Conservation (phyloP, 2,888 invertebrate genomes). For the Eutolmus rufibarbis region DNA sequence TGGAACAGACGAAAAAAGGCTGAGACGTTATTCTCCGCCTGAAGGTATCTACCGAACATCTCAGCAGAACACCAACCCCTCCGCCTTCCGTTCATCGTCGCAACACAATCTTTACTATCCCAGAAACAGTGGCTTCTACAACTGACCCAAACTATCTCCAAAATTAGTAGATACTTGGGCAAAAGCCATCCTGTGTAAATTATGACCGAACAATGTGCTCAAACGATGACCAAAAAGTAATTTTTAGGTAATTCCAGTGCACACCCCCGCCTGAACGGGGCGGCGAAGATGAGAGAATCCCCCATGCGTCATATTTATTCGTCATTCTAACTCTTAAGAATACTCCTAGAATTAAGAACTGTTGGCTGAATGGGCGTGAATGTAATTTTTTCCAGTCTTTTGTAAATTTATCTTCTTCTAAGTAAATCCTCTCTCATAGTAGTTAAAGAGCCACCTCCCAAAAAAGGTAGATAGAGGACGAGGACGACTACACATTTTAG, state of each 20-base stretch:
- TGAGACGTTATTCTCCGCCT: conserved; percentile 64
- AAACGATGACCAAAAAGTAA: conserved; percentile 1
- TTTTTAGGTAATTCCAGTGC: conserved; percentile 12
- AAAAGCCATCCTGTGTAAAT: not conserved
- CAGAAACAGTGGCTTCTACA: conserved; percentile 64
- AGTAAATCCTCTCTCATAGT: conserved; percentile 8
- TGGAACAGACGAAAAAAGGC: conserved; percentile 39
- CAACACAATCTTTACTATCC: conserved; percentile 69
- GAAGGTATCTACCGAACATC: conserved; percentile 61
- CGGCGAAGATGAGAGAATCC: not conserved
- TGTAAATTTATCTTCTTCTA: conserved; percentile 20
- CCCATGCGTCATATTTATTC: conserved; percentile 38
- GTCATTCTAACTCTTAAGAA: conserved; percentile 21
- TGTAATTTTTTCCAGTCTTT: not conserved
- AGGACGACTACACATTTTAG: not conserved
- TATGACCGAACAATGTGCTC: not conserved
- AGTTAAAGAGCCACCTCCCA: not conserved
- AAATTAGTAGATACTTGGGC: not conserved
- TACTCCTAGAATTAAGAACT: conserved; percentile 17
- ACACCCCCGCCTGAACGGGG: not conserved
- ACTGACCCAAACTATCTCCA: conserved; percentile 16
- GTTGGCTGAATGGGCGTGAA: conserved; percentile 14
- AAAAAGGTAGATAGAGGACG: not conserved
- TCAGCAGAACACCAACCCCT: conserved; percentile 53
- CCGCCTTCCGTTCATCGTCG: conserved; percentile 68